Evolutionary conservation across 2,113 vertebrate species (phyloP), one percentile per base, ranked within the genome.

Genomic region (Clarias batrachus): DNA sequence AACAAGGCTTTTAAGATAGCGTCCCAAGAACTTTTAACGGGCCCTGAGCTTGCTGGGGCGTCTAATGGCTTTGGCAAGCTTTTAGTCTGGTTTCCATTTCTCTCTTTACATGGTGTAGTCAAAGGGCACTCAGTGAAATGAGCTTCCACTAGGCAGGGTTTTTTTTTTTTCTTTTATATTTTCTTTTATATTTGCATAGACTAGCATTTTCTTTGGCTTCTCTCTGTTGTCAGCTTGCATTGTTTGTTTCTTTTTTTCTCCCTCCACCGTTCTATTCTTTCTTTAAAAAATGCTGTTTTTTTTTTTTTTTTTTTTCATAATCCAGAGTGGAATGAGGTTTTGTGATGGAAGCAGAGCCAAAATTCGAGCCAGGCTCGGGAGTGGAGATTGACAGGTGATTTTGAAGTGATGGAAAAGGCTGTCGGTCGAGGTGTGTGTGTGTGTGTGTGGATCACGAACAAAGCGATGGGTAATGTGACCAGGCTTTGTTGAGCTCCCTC

Each of bases 41-140:
- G 88, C 90, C 81, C 83, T 81, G 90, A 87, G 81, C 81, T 85
- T 90, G 89, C 77, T 88, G 88, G 86, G 89, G 84, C 90, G 88
- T 90, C 92, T 92, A 92, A 93, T 93, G 89, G 83, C 89, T 85
- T 91, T 93, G 93, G 93, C 91, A 89, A 82, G 88, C 77, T 13
- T 30, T 85, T 56, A 68, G 48, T 86, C 59, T 71, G 81, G 81
- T 76, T 86, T 59, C 82, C 76, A 77, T 86, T 87, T 77, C 87
- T 84, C 62, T 83, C 78, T 88, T 91, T 90, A 92, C 87, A 89
- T 88, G 87, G 54, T 25, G 89, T 91, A 91, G 91, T 92, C 92
- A 94, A 92, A 93, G 89, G 89, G 91, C 93, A 89, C 87, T 94
- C 91, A 92, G 90, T 83, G 79, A 93, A 91, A 94, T 93, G 91